Base-by-base conservation (phyloP, 2,797 vertebrate species). In the Pampus argenteus region DNA sequence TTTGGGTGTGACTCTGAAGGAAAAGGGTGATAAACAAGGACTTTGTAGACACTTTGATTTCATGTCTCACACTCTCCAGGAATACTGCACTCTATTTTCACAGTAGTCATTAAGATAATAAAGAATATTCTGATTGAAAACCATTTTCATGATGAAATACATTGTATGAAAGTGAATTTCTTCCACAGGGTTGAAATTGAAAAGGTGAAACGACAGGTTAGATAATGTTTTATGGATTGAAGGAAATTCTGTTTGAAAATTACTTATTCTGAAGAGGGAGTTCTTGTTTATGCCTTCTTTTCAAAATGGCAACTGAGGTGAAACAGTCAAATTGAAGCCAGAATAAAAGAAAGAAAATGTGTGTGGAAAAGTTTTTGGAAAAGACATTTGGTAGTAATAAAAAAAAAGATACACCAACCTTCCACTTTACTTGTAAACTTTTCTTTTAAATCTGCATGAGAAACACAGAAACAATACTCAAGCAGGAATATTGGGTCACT, bases 341-440 rank as follows among this genome's bases (percentile, higher is more conserved):
- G 65, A 59, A 22, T 52, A 51, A 49, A 77, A 25, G 3, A 55
- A 57, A 76, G 42, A 57, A 36, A 61, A 36, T 8, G 15, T 25
- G 23, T 10, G 38, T 9, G 20, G 6, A 52, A 64, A 60, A 63
- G 34, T 36, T 36, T 36, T 13, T 42, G 40, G 5, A 44, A 47
- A n/a, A 44, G 55, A 52, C 36, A 44, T 44, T 31, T 29, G 13
- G 48, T 29, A 22, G 10, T 14, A 10, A 44, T 26, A 51, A 64
- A 26, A 42, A 58, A 60, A 56, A 34, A 9, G 54, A 64, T 5
- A 8, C 1, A 79, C 87, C 20, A 84, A 94, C 94, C 93, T 84
- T 91, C 90, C 1, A 94, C 91, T 83, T 90, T 90, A 56, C 76
- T 88, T 14, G 67, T 72, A 57, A 91, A 82, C 73, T 65, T 90